Percentiles rank a stretch among this genome's conserved stretches.
These are phyloP conservation scores for Hyphantria cunea DNA, from an alignment of 1,140 invertebrate species.

Conservation along the genomic window DNA sequence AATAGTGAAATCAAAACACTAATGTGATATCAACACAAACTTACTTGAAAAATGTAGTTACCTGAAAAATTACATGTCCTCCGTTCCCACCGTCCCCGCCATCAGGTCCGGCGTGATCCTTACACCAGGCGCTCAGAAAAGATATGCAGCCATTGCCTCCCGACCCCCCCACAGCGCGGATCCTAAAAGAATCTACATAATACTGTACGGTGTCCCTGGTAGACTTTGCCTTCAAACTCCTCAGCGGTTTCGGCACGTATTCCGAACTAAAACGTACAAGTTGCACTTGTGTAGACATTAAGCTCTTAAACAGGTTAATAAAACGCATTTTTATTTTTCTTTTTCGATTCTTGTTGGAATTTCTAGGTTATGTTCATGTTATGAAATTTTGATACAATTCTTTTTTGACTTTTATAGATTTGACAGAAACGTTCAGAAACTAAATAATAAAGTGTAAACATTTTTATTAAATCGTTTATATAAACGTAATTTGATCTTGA, in stretches of 20 bases:
- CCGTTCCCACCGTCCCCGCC: constrained; percentile 98
- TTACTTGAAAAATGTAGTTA: constrained; percentile 20
- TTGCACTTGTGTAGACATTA: constrained; percentile 33
- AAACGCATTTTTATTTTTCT: constrained; percentile 46
- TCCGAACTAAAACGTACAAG: constrained; percentile 42
- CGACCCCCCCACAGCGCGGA: constrained; percentile 88
- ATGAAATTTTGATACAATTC: constrained; percentile 12
- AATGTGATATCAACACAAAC: too few relatives aligned
- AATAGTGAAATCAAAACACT: too few relatives aligned
- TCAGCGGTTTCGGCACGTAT: constrained; percentile 55
- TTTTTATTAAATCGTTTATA: too few relatives aligned
- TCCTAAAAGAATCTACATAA: constrained; percentile 86
- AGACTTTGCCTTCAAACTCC: constrained; percentile 70
- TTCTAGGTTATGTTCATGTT: constrained; percentile 39
- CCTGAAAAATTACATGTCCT: constrained; percentile 95
- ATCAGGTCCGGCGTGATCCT: constrained; percentile 95
- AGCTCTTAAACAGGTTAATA: constrained; percentile 42
- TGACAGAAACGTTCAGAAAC: too few relatives aligned
- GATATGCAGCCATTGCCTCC: constrained; percentile 96
- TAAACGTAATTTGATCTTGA: too few relatives aligned
- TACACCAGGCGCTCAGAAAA: constrained; percentile 88
- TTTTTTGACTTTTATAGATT: too few relatives aligned
- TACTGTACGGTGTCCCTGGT: constrained; percentile 75
- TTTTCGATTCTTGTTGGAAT: constrained; percentile 17
- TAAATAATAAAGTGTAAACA: too few relatives aligned